Evolutionary conservation across 2,113 vertebrate species (phyloP).

Genomic region (Nycticorax nycticorax): DNA sequence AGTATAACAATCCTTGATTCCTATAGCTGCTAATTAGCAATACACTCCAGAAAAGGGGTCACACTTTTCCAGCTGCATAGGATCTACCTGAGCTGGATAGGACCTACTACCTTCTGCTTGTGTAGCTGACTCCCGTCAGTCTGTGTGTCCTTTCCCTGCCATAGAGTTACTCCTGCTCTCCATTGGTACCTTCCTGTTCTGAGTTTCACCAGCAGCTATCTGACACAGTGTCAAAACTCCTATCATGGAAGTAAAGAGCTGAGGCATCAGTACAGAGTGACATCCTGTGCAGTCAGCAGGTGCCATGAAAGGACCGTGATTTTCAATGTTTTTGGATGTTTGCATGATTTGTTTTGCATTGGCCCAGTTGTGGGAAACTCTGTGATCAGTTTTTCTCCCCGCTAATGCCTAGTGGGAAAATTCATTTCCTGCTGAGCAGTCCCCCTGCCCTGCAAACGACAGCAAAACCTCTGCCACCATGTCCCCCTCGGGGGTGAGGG

Average conservation of each 20-base stretch:
- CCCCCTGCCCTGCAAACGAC: background rate
- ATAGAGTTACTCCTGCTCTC: background rate
- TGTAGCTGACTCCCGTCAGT: background rate
- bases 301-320: background rate
- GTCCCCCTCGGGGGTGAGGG: background rate
- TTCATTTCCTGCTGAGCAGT: background rate
- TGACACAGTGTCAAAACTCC: background rate
- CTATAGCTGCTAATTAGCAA: background rate
- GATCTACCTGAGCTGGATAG: background rate
- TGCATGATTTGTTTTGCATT: background rate
- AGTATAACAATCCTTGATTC: background rate
- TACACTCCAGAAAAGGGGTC: background rate
- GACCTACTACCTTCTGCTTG: background rate
- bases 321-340: background rate
- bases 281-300: slow-evolving; percentile 14
- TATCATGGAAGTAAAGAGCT: background rate
- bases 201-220: background rate
- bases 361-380: background rate
- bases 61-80: background rate
- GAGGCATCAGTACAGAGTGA: background rate
- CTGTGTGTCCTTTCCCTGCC: background rate
- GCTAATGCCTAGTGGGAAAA: background rate
- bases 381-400: background rate
- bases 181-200: background rate
- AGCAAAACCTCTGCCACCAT: background rate